Percentiles rank a stretch among this genome's conserved stretches.
Evolutionary conservation across 1,140 invertebrate species (phyloP).

Genomic region (Aleiodes sp.): DNA sequence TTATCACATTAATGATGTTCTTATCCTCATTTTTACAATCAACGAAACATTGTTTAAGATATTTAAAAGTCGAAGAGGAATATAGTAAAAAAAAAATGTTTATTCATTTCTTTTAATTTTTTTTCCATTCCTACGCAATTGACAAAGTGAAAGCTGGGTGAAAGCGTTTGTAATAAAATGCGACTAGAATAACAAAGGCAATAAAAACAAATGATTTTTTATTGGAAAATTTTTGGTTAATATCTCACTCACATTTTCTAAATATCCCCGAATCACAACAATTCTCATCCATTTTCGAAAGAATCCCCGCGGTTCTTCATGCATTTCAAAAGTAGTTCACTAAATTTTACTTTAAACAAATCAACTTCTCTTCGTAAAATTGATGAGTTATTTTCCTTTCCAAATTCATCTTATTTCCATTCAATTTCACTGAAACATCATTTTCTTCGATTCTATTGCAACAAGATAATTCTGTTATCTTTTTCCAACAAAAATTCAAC

Average conservation of each 20-base stretch:
- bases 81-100: background rate
- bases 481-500: background rate
- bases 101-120: background rate
- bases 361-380: background rate
- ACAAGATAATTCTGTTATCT: background rate
- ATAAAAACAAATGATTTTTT: background rate
- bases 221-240: background rate
- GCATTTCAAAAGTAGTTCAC: slow-evolving; percentile 44
- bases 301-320: slow-evolving; percentile 44
- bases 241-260: slow-evolving; percentile 48
- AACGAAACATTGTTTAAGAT: background rate
- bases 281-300: slow-evolving; percentile 56
- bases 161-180: slow-evolving; percentile 19
- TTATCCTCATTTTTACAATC: background rate
- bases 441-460: background rate
- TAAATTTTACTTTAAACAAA: background rate
- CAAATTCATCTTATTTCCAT: too few species aligned
- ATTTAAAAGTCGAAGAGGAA: background rate
- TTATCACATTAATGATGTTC: background rate
- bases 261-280: slow-evolving; percentile 51
- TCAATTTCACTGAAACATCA: background rate
- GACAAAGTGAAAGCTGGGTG: background rate
- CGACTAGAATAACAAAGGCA: slow-evolving; percentile 10
- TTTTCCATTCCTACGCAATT: slow-evolving; percentile 1
- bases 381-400: background rate